Base-by-base conservation (phyloP, 2,113 vertebrate genomes). In the Periophthalmodon schlosseri region DNA sequence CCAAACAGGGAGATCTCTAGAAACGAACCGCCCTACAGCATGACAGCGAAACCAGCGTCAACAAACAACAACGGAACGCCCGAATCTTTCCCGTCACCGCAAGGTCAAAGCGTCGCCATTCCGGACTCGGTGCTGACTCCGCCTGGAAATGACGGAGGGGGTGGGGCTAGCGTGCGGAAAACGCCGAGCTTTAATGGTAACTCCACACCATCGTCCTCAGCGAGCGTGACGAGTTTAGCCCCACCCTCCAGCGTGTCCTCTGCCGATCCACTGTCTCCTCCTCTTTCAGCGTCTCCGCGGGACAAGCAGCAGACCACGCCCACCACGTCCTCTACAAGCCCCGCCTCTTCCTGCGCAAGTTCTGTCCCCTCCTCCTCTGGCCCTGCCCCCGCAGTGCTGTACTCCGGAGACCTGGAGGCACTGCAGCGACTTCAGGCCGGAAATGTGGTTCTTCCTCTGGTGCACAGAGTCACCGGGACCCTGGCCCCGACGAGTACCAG, bases 1-100 rank as follows among this genome's bases (percentile, higher is more conserved):
- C 98, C 98, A 85, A 99, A 99, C 94, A 86, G 98, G 67, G 98
- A 99, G 95, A 99, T 99, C 83, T 98, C 96, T 90, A 94, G 97
- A 75, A 99, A 99, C 47, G 97, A 99, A 93, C 96, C 97, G 2
- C 97, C 97, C 54, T 99, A 96, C 92, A 99, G 98, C 93, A 99
- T 99, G 98, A 98, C 97, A 86, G 96, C 97, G 90, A 98, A 97
- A 92, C 96, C 96, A 67, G 93, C 94, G 72, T 91, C 96, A 68
- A 93, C 94, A 71, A 91, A 95, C 82, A 93, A 83, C 82, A 49
- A 28, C 34, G 90, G 92, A 78, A 90, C 3, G 85, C 94, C 95
- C 0, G 96, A 98, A 85, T 92, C 94, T 92, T 99, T 97, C 93
- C 96, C 97, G 46, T 97, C 96, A 54, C 95, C 96, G 1, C 96